Conservation (phyloP, 37 sponge, comb jelly and placozoan genomes). For the Aplysina aerophoba region DNA sequence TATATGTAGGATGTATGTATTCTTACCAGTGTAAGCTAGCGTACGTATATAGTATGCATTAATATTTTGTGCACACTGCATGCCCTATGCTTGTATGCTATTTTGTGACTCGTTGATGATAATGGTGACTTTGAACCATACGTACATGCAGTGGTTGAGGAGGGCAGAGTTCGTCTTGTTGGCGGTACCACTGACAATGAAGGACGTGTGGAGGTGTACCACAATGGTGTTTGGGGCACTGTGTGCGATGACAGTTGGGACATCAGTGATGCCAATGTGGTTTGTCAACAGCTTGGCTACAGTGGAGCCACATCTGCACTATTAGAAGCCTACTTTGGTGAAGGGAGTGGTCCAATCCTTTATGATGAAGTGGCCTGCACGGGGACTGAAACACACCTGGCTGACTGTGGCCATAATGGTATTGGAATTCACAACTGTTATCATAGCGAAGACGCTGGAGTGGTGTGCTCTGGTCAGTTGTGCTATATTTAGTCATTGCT, state of each 20-base stretch:
- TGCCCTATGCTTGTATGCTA: too few relatives aligned
- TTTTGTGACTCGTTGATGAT: too few relatives aligned
- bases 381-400: neutral
- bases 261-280: neutral
- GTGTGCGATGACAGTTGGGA: slow-evolving; percentile 3
- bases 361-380: neutral
- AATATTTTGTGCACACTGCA: too few relatives aligned
- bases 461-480: neutral
- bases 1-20: too few relatives aligned
- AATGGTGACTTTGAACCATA: too few relatives aligned
- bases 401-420: neutral
- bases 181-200: slow-evolving; percentile 34
- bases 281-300: neutral
- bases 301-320: neutral
- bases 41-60: too few relatives aligned
- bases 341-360: neutral
- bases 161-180: neutral
- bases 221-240: slow-evolving; percentile 23
- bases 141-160: too few relatives aligned
- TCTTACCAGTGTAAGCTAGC: too few relatives aligned
- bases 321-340: neutral
- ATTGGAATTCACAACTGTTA: neutral
- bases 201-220: slow-evolving; percentile 28
- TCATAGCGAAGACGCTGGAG: neutral
- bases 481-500: too few relatives aligned